These are phyloP conservation scores for Drosophila putrida DNA, from an alignment of 2,888 invertebrate genomes.

Conservation along the genomic window DNA sequence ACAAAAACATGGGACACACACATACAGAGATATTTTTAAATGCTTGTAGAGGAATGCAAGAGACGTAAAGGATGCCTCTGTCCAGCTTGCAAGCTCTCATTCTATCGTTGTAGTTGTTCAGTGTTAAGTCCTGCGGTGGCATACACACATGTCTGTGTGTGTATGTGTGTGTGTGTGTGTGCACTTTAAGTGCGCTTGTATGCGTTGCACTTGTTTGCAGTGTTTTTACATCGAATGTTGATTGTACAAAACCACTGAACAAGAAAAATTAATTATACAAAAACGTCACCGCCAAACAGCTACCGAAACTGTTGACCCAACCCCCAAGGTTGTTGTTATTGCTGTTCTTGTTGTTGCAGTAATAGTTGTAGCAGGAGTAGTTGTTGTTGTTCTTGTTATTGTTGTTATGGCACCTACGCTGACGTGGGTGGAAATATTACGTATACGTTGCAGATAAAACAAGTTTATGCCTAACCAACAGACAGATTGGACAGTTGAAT, in stretches of 20 bases:
- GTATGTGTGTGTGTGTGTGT: slow-evolving; percentile 40
- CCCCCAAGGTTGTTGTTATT: slow-evolving; percentile 40
- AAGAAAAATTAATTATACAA: slow-evolving; percentile 85
- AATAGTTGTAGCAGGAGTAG: slow-evolving; percentile 31
- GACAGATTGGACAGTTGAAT: slow-evolving; percentile 29
- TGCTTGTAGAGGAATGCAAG: slow-evolving; percentile 7
- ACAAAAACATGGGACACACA: slow-evolving; percentile 1
- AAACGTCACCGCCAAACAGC: slow-evolving; percentile 82
- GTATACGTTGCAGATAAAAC: slow-evolving; percentile 61
- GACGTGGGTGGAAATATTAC: slow-evolving; percentile 50
- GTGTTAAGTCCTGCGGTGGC: slow-evolving; percentile 74
- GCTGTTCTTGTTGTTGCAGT: slow-evolving; percentile 11
- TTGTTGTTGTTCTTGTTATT: slow-evolving; percentile 38
- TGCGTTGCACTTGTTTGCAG: slow-evolving; percentile 76
- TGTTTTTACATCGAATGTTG: slow-evolving; percentile 81
- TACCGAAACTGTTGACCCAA: slow-evolving; percentile 79
- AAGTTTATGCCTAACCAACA: slow-evolving; percentile 71
- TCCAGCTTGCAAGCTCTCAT: slow-evolving; percentile 39
- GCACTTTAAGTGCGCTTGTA: slow-evolving; percentile 77
- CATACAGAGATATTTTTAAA: background rate
- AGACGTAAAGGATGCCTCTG: slow-evolving; percentile 31
- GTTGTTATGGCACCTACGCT: slow-evolving; percentile 58
- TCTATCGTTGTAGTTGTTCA: slow-evolving; percentile 49
- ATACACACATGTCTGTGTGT: slow-evolving; percentile 41
- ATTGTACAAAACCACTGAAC: slow-evolving; percentile 85